A percentile compares a stretch with the other conserved stretches of the same genome.
These are phyloP conservation scores for Rhodinocichla rosea DNA, from an alignment of 2,113 vertebrate species.

Conservation along the genomic window DNA sequence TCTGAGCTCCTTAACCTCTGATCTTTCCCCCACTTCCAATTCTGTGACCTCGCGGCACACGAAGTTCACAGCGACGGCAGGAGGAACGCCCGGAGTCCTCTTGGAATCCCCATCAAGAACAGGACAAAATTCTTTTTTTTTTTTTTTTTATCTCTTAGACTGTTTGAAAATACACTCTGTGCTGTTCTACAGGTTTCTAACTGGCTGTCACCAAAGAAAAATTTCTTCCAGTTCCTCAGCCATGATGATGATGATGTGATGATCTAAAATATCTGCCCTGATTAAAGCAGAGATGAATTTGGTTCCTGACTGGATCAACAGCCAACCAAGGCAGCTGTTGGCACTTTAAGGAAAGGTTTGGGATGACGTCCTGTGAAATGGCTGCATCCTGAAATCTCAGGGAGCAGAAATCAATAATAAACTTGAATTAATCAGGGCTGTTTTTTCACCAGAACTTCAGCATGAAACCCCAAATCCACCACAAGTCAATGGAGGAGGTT, in stretches of 20 bases:
- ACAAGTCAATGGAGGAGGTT: background rate
- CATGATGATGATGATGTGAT: background rate
- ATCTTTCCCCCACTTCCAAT: conserved; percentile 9
- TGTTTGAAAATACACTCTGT: background rate
- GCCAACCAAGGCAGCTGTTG: background rate
- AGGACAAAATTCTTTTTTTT: background rate
- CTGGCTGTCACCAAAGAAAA: background rate
- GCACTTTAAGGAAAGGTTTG: background rate
- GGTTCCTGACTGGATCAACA: background rate
- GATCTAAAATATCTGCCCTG: background rate
- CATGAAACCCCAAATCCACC: background rate
- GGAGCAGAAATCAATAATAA: background rate
- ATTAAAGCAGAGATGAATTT: background rate
- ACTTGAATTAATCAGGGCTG: fast-evolving
- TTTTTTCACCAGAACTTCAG: background rate
- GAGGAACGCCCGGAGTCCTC: background rate
- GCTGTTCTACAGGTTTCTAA: background rate
- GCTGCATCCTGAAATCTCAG: background rate
- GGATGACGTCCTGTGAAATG: background rate
- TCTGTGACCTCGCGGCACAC: background rate
- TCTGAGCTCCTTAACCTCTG: conserved; percentile 59
- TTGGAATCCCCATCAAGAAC: background rate
- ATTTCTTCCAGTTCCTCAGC: background rate
- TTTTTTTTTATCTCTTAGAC: background rate
- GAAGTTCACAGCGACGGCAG: background rate